These are phyloP conservation scores for Dendrophyllia cribrosa DNA, from an alignment of 64 coral and sea anemone genomes.

Conservation along the genomic window DNA sequence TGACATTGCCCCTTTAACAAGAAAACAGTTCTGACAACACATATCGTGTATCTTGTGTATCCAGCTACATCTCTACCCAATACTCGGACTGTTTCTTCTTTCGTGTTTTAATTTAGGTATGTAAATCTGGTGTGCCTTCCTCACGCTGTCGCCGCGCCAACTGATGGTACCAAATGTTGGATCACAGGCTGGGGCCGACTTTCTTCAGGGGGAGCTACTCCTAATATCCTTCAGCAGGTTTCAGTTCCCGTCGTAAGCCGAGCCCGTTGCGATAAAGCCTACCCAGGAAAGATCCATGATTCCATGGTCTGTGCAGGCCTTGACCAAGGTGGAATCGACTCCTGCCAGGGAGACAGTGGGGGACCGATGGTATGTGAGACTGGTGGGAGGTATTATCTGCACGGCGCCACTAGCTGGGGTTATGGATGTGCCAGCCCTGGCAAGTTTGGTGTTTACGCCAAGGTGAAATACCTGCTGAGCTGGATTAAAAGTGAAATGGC, in stretches of 20 bases:
- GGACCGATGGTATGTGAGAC: conserved; percentile 37
- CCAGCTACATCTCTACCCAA: no score
- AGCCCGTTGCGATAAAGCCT: conserved; percentile 35
- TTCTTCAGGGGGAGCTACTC: conserved; percentile 40
- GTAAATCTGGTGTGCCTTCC: conserved; percentile 55
- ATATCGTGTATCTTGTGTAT: no score
- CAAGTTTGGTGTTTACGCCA: conserved; percentile 34
- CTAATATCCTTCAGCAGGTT: conserved; percentile 28
- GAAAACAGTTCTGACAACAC: no score
- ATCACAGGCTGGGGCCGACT: conserved; percentile 74
- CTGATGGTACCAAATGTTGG: conserved; percentile 58
- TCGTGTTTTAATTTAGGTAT: not conserved
- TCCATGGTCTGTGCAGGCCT: conserved; percentile 37
- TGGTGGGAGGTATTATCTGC: conserved; percentile 14
- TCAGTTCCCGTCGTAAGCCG: conserved; percentile 37
- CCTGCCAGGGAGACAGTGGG: conserved; percentile 30
- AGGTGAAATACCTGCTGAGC: conserved; percentile 1
- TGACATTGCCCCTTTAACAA: no score
- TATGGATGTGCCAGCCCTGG: conserved; percentile 1
- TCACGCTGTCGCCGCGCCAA: not conserved
- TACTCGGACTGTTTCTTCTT: no score
- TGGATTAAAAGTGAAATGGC: not conserved
- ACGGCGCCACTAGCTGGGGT: conserved; percentile 29
- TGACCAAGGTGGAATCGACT: conserved; percentile 48
- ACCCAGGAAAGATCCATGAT: conserved; percentile 16